Conservation (phyloP, 30 jellyfish, hydroid and myxozoan genomes). For the Pelagia noctiluca region DNA sequence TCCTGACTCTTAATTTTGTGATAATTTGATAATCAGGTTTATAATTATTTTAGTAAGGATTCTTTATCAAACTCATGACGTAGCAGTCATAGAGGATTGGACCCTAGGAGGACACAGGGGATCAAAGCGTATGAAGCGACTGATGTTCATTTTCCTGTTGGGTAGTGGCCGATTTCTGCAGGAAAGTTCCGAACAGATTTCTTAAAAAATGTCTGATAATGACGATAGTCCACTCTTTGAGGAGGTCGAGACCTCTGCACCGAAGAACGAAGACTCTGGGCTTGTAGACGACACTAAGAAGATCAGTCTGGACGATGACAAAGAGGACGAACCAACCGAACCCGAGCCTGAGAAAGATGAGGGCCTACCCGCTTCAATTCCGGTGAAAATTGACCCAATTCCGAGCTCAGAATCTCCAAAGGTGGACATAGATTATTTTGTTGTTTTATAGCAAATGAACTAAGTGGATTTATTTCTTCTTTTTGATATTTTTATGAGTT, state of each 20-base stretch:
- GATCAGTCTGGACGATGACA: conserved; percentile 18
- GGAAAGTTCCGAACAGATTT: not conserved
- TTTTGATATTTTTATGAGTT: too few species aligned
- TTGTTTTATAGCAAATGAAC: too few species aligned
- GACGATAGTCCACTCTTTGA: conserved; percentile 72
- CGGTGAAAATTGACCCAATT: conserved; percentile 28
- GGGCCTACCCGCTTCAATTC: conserved; percentile 62
- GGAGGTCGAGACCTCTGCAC: conserved; percentile 33
- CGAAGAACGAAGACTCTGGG: not conserved
- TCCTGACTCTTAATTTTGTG: too few species aligned
- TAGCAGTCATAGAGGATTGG: not conserved
- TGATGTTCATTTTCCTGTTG: too few species aligned
- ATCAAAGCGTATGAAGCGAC: not conserved
- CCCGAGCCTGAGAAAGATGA: conserved; percentile 20
- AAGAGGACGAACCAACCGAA: conserved; percentile 4
- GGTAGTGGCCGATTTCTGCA: not conserved
- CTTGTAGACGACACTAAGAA: conserved; percentile 13
- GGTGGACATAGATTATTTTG: too few species aligned
- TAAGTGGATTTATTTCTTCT: too few species aligned
- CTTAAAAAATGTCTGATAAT: conserved; percentile 43
- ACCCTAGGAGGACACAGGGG: conserved; percentile 30
- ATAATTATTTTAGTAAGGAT: too few species aligned
- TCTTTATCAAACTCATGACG: not conserved
- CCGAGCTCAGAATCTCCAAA: conserved; percentile 18
- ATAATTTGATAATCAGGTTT: too few species aligned